Percentiles rank a stretch among this genome's conserved stretches.
These are phyloP conservation scores for Sebastes taczanowskii DNA, from an alignment of 2,797 vertebrate species.

Conservation along the genomic window DNA sequence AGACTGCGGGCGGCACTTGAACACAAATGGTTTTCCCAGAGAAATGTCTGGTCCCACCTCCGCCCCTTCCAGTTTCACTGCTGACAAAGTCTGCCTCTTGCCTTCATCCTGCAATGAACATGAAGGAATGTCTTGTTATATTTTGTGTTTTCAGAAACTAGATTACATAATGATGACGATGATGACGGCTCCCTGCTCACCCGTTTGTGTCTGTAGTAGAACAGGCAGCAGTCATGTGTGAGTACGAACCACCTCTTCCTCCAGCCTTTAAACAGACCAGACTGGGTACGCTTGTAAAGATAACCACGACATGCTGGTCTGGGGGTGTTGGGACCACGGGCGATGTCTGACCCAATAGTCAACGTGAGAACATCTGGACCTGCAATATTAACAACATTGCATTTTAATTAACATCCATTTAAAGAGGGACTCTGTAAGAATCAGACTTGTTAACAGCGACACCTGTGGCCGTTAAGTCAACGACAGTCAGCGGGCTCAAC, in stretches of 20 bases:
- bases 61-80: slow-evolving; percentile 88
- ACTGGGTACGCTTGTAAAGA: slow-evolving; percentile 90
- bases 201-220: slow-evolving; percentile 92
- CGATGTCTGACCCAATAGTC: slow-evolving; percentile 92
- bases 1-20: slow-evolving; percentile 86
- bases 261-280: slow-evolving; percentile 90
- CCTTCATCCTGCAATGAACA: slow-evolving; percentile 87
- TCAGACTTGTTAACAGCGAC: no score
- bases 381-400: slow-evolving; percentile 31
- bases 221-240: slow-evolving; percentile 88
- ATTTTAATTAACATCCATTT: not conserved
- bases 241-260: slow-evolving; percentile 95
- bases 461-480: no score
- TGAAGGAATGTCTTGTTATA: not conserved
- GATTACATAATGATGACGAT: not conserved
- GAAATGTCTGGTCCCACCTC: slow-evolving; percentile 85
- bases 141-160: not conserved
- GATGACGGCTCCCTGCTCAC: slow-evolving; percentile 67
- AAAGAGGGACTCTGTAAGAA: no score
- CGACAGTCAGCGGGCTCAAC: no score
- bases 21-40: slow-evolving; percentile 92
- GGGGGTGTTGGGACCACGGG: slow-evolving; percentile 86
- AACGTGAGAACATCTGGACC: slow-evolving; percentile 89
- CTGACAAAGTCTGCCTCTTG: slow-evolving; percentile 82
- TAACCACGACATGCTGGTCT: slow-evolving; percentile 89